phyloP scores from a whole-genome alignment of 1,140 invertebrate genomes.

The Drosophila pruinosa region DNA sequence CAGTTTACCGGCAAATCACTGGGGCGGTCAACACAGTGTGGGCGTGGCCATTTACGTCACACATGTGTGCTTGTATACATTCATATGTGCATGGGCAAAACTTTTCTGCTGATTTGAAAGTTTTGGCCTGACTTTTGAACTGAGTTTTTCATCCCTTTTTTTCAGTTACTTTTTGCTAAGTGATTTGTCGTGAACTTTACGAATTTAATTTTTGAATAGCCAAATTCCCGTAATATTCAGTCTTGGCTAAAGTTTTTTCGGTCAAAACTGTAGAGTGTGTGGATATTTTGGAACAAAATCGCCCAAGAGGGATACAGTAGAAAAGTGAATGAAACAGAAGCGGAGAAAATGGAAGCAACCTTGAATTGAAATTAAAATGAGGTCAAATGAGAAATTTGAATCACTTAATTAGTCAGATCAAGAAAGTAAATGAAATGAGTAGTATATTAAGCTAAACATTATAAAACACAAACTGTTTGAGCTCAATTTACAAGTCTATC shows the following conservation, averaged over 20 bases:
- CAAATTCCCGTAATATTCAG: conserved; percentile 12
- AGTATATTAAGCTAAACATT: not conserved
- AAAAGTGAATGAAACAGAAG: not conserved
- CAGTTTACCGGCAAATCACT: conserved; percentile 76
- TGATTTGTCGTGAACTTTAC: conserved; percentile 71
- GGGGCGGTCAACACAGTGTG: conserved; percentile 43
- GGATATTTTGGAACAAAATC: not conserved
- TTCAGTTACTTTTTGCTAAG: conserved; percentile 60
- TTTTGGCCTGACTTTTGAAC: conserved; percentile 57
- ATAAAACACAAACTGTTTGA: not conserved
- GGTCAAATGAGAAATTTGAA: not conserved
- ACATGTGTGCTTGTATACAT: conserved; percentile 21
- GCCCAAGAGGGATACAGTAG: not conserved
- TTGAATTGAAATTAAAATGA: not conserved
- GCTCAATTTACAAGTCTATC: not conserved
- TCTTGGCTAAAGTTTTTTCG: conserved; percentile 13
- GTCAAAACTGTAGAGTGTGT: conserved; percentile 6
- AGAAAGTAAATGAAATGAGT: not conserved
- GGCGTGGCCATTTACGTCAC: conserved; percentile 33
- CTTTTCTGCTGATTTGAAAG: conserved; percentile 58
- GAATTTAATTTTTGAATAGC: conserved; percentile 64
- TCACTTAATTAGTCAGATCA: not conserved
- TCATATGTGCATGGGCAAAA: conserved; percentile 14
- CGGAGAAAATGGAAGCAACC: not conserved
- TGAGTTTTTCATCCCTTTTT: conserved; percentile 1